phyloP scores from a whole-genome alignment of 2,888 invertebrate species.

The Sylvicola cinctus region DNA sequence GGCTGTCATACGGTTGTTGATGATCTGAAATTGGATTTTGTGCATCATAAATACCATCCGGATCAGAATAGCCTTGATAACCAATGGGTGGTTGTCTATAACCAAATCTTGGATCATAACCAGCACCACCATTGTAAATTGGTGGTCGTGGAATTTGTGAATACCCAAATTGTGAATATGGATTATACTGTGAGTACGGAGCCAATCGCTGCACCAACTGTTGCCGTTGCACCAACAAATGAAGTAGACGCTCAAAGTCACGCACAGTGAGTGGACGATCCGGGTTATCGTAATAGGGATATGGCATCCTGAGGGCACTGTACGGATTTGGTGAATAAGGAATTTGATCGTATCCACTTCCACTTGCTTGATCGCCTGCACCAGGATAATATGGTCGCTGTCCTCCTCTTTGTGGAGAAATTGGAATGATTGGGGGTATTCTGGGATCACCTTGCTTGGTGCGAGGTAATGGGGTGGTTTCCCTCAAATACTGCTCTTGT shows the following conservation, averaged over 20 bases:
- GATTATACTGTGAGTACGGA: not conserved
- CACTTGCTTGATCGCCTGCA: too few relatives aligned
- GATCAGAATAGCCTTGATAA: not conserved
- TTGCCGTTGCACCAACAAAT: not conserved
- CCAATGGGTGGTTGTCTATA: not conserved
- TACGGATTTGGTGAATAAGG: not conserved
- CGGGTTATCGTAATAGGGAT: not conserved
- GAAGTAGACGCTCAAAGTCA: not conserved
- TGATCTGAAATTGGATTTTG: not conserved
- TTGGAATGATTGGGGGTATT: not conserved
- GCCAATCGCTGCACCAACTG: not conserved
- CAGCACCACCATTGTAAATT: not conserved
- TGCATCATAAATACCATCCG: not conserved
- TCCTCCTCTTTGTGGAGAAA: too few relatives aligned
- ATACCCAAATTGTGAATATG: not conserved
- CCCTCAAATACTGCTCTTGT: conserved; percentile 13
- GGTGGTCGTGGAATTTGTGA: not conserved
- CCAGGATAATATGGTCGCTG: too few relatives aligned
- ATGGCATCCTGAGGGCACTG: not conserved
- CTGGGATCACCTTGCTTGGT: not conserved
- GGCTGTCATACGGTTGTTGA: not conserved
- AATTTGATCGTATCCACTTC: not conserved
- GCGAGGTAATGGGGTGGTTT: conserved; percentile 10
- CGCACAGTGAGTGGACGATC: not conserved
- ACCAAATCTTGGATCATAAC: not conserved